These are phyloP conservation scores for Micronycteris hirsuta DNA, from an alignment of 2,113 vertebrate genomes.

Conservation along the genomic window DNA sequence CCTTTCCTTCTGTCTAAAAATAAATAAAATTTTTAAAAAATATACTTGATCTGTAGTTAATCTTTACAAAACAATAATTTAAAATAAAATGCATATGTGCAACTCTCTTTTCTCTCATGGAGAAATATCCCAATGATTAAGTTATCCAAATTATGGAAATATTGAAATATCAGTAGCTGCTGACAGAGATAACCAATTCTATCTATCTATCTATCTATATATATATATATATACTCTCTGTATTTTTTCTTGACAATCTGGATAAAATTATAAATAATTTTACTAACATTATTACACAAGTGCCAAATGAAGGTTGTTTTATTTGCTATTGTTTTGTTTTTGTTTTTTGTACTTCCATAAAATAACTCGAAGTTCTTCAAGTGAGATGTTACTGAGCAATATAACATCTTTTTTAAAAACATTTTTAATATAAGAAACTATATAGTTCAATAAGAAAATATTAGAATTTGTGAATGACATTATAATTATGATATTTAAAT, in stretches of 20 bases:
- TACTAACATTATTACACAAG: slow-evolving; percentile 53
- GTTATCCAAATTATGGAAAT: neutral
- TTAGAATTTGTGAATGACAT: neutral
- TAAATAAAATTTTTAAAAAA: no score
- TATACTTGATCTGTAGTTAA: neutral
- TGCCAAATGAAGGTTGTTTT: slow-evolving; percentile 31
- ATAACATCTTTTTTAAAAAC: slow-evolving; percentile 40
- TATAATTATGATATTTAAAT: slow-evolving; percentile 37
- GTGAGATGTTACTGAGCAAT: slow-evolving; percentile 30
- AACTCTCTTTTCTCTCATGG: neutral
- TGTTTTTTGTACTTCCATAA: slow-evolving; percentile 55
- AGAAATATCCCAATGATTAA: neutral
- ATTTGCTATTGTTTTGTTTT: neutral
- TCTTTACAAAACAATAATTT: neutral
- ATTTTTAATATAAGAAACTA: slow-evolving; percentile 40
- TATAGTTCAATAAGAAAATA: slow-evolving; percentile 32
- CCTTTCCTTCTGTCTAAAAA: neutral
- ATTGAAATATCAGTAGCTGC: neutral
- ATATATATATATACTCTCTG: neutral
- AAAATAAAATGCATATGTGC: neutral
- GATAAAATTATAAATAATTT: slow-evolving; percentile 63
- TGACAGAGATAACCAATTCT: no score
- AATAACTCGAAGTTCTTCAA: slow-evolving; percentile 45
- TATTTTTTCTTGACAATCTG: slow-evolving; percentile 53
- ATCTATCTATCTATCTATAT: fast-evolving